Evolutionary conservation across 2,113 vertebrate species (phyloP).

Genomic region (Asarcornis scutulata): DNA sequence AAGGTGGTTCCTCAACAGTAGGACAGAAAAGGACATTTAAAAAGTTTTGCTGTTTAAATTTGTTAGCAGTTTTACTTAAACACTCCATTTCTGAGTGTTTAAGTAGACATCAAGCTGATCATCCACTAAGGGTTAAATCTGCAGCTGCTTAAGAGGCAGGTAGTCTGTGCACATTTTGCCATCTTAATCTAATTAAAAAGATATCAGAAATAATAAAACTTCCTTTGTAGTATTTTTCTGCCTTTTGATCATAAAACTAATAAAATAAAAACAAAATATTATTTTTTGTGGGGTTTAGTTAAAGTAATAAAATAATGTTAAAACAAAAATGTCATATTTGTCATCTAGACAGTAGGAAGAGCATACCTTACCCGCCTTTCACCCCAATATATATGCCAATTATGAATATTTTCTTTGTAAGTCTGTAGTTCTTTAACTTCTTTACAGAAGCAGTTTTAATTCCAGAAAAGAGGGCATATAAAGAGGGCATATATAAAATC

Average conservation of each 20-base stretch:
- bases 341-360: not conserved
- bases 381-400: not conserved
- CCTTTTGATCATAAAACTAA: not conserved
- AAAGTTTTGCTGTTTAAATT: not conserved
- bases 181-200: not conserved
- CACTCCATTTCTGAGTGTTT: not conserved
- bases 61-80: too few relatives aligned
- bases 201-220: not conserved
- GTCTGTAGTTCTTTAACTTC: not conserved
- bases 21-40: not conserved
- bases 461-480: not conserved
- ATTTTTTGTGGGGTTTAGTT: not conserved
- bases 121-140: not conserved
- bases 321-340: not conserved
- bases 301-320: not conserved
- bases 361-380: rapidly evolving
- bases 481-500: not conserved
- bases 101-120: not conserved
- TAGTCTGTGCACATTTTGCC: not conserved
- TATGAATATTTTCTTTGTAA: not conserved
- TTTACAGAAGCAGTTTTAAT: not conserved
- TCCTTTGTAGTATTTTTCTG: not conserved
- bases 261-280: not conserved
- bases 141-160: not conserved
- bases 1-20: not conserved